Percentiles rank a stretch among this genome's conserved stretches.
phyloP scores from a whole-genome alignment of 2,888 invertebrate species.

The Callimorpha dominula region DNA sequence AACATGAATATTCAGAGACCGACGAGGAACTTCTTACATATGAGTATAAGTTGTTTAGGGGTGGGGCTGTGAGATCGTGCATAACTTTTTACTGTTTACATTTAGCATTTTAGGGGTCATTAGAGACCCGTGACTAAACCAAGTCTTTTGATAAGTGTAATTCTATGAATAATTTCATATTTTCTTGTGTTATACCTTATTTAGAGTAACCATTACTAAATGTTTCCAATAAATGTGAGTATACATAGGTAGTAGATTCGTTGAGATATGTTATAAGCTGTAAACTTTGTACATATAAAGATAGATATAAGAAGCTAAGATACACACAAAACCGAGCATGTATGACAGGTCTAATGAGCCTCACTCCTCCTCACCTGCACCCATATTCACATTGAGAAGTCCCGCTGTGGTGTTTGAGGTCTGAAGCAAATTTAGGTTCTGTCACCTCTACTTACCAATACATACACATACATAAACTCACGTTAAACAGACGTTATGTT shows the following conservation, averaged over 20 bases:
- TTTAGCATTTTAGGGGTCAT: constrained; percentile 40
- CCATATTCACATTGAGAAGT: no score
- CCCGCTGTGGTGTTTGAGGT: no score
- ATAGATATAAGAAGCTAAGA: no score
- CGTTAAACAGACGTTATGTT: no score
- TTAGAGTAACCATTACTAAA: constrained; percentile 15
- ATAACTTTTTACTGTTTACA: constrained; percentile 42
- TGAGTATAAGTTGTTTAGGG: constrained; percentile 23
- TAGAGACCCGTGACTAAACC: constrained; percentile 34
- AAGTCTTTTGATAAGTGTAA: constrained; percentile 34
- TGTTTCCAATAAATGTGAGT: not conserved
- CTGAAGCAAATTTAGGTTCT: no score
- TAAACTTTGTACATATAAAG: no score
- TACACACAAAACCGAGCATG: no score
- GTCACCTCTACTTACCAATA: no score
- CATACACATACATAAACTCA: no score
- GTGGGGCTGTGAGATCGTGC: constrained; percentile 30
- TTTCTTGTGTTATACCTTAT: constrained; percentile 19
- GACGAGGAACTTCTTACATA: constrained; percentile 26
- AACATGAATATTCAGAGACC: constrained; percentile 36
- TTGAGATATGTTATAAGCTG: not conserved
- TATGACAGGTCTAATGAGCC: no score
- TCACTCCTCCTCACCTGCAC: no score
- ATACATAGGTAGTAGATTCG: not conserved
- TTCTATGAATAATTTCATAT: constrained; percentile 31